Evolutionary conservation across 2,113 vertebrate genomes (phyloP), one percentile per base, ranked within the genome.

Genomic region (Marcusenius ussheri): DNA sequence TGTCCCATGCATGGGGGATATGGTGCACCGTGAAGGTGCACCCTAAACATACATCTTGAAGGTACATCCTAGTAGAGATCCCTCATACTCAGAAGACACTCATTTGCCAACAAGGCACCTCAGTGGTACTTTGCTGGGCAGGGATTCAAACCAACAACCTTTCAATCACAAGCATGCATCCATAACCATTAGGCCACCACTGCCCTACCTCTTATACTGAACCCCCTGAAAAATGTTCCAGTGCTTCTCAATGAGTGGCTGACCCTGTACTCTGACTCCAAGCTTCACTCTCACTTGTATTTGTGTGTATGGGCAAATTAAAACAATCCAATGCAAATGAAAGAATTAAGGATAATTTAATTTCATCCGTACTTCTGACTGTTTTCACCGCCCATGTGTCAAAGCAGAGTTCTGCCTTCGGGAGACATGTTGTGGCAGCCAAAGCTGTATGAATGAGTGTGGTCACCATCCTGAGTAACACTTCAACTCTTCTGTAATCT

Each of bases 1-100:
- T 66, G n/a, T 31, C 62, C 62, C 62, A 70, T 27, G n/a, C 62
- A 10, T 66, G 62, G n/a, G 31, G n/a, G n/a, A 4, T n/a, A 27
- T n/a, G 58, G 24, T 10, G 1, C 24, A 27, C n/a, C 1, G 7
- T 62, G 58, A 62, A 62, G 24, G 24, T 62, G 24, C 24, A 10
- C 8, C n/a, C 62, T 27, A 10, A 66, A 66, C 2, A 7, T 66
- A 27, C 24, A 27, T 31, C 62, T 66, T 27, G 9, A 66, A 66
- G 62, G 62, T 31, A 70, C 62, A 70, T 31, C 62, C 62, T 13
- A 27, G 95, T 7, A 80, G 31, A 42, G 13, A 8, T 80, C 35
- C 74, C 35, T 74, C 27, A 74, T 74, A 70, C 62, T 70, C 62
- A 31, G 62, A 70, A 70, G 10, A 31, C n/a, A 66, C 7, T 27